Evolutionary conservation across 2,888 invertebrate species (phyloP), one percentile per base, ranked within the genome.

Genomic region (Melieria crassipennis): DNA sequence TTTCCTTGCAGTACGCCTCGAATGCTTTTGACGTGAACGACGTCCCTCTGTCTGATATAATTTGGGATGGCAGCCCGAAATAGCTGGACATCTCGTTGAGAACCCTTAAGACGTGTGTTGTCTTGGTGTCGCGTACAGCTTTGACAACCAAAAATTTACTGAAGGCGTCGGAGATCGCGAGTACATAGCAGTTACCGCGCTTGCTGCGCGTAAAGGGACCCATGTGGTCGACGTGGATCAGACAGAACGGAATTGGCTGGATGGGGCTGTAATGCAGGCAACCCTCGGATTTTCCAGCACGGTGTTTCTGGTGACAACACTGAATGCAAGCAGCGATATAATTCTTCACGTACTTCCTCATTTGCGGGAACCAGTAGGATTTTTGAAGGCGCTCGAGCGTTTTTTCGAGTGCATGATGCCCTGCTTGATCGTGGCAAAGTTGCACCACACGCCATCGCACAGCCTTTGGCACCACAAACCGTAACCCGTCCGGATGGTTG

Each of bases 21-120:
- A 47, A 79, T 75, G 9, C 77, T 73, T 30, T 80, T 1, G 69
- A 71, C 5, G 75, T 71, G 43, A 66, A 71, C 1, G 69, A 55
- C 0, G 71, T 74, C 30, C 69, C 80, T 48, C 78, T 65, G 73
- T 82, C 79, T 2, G 75, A 75, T 10, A 81, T 73, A 1, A 82
- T 76, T 6, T 73, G 62, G 13, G 63, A 69, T 7, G 81, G 80
- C 16, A 75, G 74, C 3, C 80, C 81, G 68, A 79, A 80, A 75
- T 76, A 76, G 9, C 61, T 68, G 2, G 71, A 46, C 6, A 78
- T 16, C 7, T 79, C 75, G 16, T 70, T 72, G 42, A 77, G 30
- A 0, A 68, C 60, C 7, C 65, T 69, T 10, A 77, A 52, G 5
- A 78, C 77, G 5, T 60, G 69, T 7, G 13, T 11, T 7, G 76